phyloP scores from a whole-genome alignment of 2,888 invertebrate genomes.

The Aelia acuminata region DNA sequence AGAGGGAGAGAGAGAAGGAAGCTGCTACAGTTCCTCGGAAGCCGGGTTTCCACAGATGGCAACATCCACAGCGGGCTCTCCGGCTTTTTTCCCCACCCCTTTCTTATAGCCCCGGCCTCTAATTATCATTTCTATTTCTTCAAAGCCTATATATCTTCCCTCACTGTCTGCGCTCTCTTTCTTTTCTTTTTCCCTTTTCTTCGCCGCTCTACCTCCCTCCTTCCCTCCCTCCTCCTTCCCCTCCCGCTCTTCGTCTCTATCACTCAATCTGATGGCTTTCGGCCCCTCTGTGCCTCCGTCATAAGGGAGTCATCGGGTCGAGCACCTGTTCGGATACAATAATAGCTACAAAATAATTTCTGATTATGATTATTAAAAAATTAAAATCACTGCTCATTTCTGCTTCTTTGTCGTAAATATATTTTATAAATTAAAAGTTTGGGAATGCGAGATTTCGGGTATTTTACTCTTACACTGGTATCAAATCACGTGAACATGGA shows the following conservation, averaged over 20 bases:
- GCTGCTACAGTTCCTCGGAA: conserved; percentile 37
- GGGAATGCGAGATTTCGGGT: too few species aligned
- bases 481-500: too few species aligned
- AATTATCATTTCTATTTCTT: conserved; percentile 57
- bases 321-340: background rate
- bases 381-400: too few species aligned
- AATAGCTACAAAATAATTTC: too few species aligned
- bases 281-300: background rate
- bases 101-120: conserved; percentile 43
- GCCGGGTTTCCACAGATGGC: conserved; percentile 54
- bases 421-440: too few species aligned
- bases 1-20: background rate
- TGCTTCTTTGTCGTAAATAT: too few species aligned
- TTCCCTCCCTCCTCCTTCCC: conserved; percentile 18
- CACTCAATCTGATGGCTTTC: conserved; percentile 28
- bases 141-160: conserved; percentile 53
- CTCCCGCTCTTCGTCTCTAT: conserved; percentile 44
- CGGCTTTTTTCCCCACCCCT: background rate
- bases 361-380: too few species aligned
- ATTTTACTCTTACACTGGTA: too few species aligned
- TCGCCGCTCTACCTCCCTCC: background rate
- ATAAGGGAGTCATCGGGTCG: background rate
- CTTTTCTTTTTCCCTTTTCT: conserved; percentile 46
- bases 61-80: conserved; percentile 29
- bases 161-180: conserved; percentile 52